Conservation (phyloP, 2,113 vertebrate species). For the Naja naja region DNA sequence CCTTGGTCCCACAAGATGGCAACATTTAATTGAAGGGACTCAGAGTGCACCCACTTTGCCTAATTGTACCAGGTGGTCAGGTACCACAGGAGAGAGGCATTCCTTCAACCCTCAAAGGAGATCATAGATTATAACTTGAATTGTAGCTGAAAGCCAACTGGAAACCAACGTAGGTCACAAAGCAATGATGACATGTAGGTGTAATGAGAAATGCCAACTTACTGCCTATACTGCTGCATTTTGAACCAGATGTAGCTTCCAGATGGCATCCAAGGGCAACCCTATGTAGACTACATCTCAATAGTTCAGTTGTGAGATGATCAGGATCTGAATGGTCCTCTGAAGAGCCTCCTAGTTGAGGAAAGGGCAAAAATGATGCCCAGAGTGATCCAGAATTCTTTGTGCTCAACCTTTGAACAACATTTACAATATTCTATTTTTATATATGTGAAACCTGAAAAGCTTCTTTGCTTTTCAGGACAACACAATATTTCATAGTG, state of each 20-base stretch:
- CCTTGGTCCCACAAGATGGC: neutral
- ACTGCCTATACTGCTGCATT: neutral
- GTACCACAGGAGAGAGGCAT: neutral
- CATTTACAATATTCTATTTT: neutral
- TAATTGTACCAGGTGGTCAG: neutral
- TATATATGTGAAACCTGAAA: neutral
- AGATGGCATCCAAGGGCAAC: neutral
- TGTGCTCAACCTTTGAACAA: fast-evolving
- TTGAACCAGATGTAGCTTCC: neutral
- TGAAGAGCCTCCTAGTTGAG: neutral
- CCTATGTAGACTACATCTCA: neutral
- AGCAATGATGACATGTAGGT: neutral
- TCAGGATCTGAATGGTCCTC: neutral
- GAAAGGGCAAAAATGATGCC: neutral
- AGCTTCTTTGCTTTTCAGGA: neutral
- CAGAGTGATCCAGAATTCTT: neutral
- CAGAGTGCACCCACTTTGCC: neutral
- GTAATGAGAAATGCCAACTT: neutral
- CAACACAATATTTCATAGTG: neutral
- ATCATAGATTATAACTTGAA: neutral
- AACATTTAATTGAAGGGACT: neutral
- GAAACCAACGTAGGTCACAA: neutral
- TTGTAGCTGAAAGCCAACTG: neutral
- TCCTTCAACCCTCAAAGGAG: neutral
- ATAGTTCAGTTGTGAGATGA: neutral